phyloP scores from a whole-genome alignment of 1,140 invertebrate species.

The Cydia strobilella region DNA sequence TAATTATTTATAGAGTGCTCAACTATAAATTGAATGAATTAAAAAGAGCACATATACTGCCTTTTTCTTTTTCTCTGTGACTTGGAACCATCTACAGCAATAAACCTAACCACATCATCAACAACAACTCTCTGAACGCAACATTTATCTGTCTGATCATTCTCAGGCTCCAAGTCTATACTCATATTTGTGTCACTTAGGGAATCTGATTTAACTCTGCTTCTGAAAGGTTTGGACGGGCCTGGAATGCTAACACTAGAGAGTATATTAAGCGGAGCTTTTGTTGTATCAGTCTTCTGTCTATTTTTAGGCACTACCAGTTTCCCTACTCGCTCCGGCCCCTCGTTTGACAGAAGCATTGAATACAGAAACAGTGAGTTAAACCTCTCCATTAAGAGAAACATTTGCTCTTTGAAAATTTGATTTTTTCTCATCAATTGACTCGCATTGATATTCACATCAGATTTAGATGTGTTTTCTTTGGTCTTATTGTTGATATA shows the following conservation, averaged over 20 bases:
- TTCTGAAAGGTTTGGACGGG: background rate
- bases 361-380: constrained; percentile 66
- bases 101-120: background rate
- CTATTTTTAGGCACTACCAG: constrained; percentile 15
- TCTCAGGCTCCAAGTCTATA: constrained; percentile 4
- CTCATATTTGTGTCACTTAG: background rate
- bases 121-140: constrained; percentile 8
- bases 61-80: background rate
- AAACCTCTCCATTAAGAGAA: constrained; percentile 58
- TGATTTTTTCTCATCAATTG: constrained; percentile 48
- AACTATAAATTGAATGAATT: background rate
- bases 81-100: background rate
- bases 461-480: constrained; percentile 28
- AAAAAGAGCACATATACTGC: background rate
- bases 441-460: constrained; percentile 41
- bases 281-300: constrained; percentile 34
- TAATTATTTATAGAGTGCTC: no score
- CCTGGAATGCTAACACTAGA: background rate
- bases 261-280: background rate
- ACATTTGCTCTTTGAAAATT: constrained; percentile 49
- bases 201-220: background rate
- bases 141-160: background rate
- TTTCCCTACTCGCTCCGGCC: constrained; percentile 37
- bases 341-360: constrained; percentile 61
- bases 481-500: constrained; percentile 38